Evolutionary conservation across 1,140 invertebrate genomes (phyloP), one percentile per base, ranked within the genome.

Genomic region (Aphis gossypii): DNA sequence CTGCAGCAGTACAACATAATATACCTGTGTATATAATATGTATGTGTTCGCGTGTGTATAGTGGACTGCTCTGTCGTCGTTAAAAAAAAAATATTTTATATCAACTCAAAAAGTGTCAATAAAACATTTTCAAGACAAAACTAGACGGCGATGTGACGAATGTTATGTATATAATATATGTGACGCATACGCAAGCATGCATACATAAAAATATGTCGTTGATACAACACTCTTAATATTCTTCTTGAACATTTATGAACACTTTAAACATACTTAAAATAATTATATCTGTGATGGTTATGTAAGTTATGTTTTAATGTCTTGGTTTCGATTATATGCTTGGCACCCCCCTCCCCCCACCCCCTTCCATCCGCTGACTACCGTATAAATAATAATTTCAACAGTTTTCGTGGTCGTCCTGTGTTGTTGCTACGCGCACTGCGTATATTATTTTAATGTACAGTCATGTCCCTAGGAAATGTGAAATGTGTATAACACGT

Each of bases 401-500:
- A 86, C 83, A 25, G 21, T 25, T 44, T 14, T 20, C 11, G 3
- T 25, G 35, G 21, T 25, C 84, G 25, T n/a, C 25, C 8, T 30
- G 38, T 23, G 25, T 7, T 44, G 25, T 46, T 46, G 38, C 11
- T 86, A 86, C 46, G 23, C n/a, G 9, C 30, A 18, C 44, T 46
- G 14, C 38, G 25, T 30, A 30, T 86, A 46, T 86, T 86, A 86
- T 86, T 46, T n/a, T 86, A 44, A 86, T 46, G 46, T 18, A 86
- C 25, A 23, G 1, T 41, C 41, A 46, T 86, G 5, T 86, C 46
- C 48, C 44, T n/a, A 20, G n/a, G 6, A 88, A 88, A 51, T 51
- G 87, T 88, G 6, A 88, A 88, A 51, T 51, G 87, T 88, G 87
- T 88, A 88, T 41, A 41, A 88, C 87, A 54, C 48, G n/a, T 54